Conservation (phyloP, 2,797 vertebrate genomes). For the Labeo calbasu region DNA sequence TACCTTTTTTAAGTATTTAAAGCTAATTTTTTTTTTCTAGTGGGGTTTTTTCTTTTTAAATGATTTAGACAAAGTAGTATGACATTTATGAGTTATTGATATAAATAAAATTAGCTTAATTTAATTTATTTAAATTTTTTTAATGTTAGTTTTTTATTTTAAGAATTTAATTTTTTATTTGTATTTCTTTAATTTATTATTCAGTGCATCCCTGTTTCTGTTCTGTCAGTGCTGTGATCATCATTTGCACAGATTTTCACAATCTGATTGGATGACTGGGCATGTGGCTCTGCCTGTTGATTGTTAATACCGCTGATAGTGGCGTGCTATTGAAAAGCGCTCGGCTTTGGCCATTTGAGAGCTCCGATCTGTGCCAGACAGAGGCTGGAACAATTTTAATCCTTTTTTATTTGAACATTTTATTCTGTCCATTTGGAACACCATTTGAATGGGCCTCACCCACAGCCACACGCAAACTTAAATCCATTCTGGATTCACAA, state of each 20-base stretch:
- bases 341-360: conserved; percentile 26
- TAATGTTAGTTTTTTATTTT: not conserved
- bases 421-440: conserved; percentile 21
- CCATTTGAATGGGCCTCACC: conserved; percentile 26
- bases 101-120: not conserved
- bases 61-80: not conserved
- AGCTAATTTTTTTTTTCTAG: not conserved
- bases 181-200: not conserved
- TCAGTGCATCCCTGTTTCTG: conserved; percentile 6
- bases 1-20: not conserved
- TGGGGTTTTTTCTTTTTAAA: not conserved
- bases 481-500: conserved; percentile 35
- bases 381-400: conserved; percentile 26
- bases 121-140: not conserved
- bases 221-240: conserved; percentile 7
- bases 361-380: not conserved
- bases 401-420: conserved; percentile 20
- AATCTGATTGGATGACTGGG: conserved; percentile 34
- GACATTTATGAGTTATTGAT: not conserved
- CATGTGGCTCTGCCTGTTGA: conserved; percentile 19
- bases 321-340: conserved; percentile 24
- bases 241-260: conserved; percentile 10
- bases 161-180: not conserved
- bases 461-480: conserved; percentile 20
- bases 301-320: conserved; percentile 26